Evolutionary conservation across 2,113 vertebrate genomes (phyloP).

Genomic region (Zonotrichia leucophrys): DNA sequence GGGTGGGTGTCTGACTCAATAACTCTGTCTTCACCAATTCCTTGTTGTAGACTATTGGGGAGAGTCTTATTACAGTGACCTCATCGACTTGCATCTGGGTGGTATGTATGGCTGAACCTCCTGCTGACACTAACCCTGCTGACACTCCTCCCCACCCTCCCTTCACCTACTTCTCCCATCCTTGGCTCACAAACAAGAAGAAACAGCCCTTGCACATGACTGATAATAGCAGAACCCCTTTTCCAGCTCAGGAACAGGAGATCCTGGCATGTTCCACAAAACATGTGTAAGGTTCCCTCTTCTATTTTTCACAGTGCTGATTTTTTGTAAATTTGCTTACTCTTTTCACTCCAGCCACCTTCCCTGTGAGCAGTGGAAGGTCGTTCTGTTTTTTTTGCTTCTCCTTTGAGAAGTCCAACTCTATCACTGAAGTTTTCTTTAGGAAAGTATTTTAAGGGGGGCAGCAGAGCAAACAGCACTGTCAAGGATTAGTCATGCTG

Average conservation of each 20-base stretch:
- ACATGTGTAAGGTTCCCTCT: not conserved
- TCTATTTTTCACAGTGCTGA: not conserved
- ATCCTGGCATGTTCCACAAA: not conserved
- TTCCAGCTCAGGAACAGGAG: constrained; percentile 72
- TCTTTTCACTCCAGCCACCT: not conserved
- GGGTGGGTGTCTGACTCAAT: constrained; percentile 72
- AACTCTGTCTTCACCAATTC: constrained; percentile 95
- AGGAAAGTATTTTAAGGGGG: not conserved
- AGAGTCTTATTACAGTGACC: constrained; percentile 99
- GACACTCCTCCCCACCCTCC: constrained; percentile 56
- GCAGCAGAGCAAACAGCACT: not conserved
- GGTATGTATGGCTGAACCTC: constrained; percentile 97
- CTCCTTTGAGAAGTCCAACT: not conserved
- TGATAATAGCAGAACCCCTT: constrained; percentile 72
- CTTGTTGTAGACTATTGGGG: constrained; percentile 99
- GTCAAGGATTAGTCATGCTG: not conserved
- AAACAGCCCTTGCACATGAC: constrained; percentile 54
- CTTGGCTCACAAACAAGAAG: constrained; percentile 65
- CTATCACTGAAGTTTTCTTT: not conserved
- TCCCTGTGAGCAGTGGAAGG: not conserved
- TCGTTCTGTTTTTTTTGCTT: not conserved
- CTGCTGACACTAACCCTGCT: constrained; percentile 86
- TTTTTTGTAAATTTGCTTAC: not conserved
- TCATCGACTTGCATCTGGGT: constrained; percentile 99
- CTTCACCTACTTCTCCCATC: constrained; percentile 63